These are phyloP conservation scores for Macropis europaea DNA, from an alignment of 2,888 invertebrate species.

Conservation along the genomic window DNA sequence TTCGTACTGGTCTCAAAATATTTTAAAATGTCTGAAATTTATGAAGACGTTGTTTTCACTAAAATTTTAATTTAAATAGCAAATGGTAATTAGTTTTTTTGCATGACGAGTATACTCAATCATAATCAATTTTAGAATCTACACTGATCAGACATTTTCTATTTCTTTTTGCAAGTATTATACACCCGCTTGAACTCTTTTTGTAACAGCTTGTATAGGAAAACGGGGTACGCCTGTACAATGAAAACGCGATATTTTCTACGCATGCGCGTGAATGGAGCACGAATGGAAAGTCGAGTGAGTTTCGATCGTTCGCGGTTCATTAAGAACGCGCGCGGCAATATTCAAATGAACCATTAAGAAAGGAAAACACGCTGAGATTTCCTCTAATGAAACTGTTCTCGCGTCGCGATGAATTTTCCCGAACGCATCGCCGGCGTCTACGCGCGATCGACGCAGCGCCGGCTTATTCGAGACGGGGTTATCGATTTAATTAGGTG, in stretches of 20 bases:
- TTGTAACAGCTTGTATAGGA: background rate
- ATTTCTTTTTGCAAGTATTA: no score
- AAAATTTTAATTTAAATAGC: no score
- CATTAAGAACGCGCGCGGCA: background rate
- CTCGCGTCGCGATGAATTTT: conserved; percentile 11
- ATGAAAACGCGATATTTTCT: background rate
- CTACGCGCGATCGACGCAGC: background rate
- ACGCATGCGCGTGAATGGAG: background rate
- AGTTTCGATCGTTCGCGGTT: background rate
- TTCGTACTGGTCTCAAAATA: no score
- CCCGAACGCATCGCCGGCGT: background rate
- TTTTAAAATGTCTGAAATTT: no score
- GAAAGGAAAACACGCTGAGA: background rate
- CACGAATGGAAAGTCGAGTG: background rate
- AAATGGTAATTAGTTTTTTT: no score
- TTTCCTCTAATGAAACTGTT: conserved; percentile 16
- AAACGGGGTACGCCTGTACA: background rate
- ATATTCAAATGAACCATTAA: conserved; percentile 4
- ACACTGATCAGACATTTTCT: no score
- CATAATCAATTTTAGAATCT: no score
- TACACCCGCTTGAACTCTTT: no score
- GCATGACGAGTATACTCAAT: no score
- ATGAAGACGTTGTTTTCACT: no score
- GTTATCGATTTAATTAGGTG: conserved; percentile 34
- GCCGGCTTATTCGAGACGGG: background rate